These are phyloP conservation scores for Cistogaster globosa DNA, from an alignment of 2,888 invertebrate genomes.

Conservation along the genomic window DNA sequence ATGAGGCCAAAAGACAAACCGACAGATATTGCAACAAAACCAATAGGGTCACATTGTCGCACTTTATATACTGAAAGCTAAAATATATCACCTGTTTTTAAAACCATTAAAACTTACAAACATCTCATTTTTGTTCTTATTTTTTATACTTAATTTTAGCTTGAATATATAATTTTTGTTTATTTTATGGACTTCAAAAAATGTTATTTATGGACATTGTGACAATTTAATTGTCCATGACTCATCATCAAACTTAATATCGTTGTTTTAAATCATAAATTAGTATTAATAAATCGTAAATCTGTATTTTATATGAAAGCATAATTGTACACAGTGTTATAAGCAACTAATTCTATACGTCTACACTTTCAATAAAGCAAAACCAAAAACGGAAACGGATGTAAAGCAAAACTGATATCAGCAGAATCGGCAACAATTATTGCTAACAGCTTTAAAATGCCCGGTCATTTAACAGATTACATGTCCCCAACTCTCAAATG, in stretches of 20 bases:
- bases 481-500: background rate
- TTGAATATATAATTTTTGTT: background rate
- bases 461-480: constrained; percentile 8
- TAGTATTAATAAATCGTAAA: background rate
- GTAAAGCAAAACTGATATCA: constrained; percentile 16
- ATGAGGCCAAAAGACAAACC: too few relatives aligned
- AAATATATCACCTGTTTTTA: too few relatives aligned
- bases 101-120: too few relatives aligned
- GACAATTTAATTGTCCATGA: too few relatives aligned
- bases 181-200: background rate
- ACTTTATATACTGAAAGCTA: too few relatives aligned
- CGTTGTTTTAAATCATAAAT: background rate
- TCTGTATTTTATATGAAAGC: background rate
- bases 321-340: background rate
- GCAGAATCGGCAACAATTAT: constrained; percentile 29
- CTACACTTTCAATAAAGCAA: background rate
- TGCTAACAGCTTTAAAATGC: constrained; percentile 31
- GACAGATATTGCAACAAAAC: too few relatives aligned
- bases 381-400: constrained; percentile 47
- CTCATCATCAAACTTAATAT: too few relatives aligned
- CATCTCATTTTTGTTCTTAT: too few relatives aligned
- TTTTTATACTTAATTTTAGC: too few relatives aligned
- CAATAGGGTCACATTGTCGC: too few relatives aligned
- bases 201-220: too few relatives aligned
- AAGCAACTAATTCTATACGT: background rate